Evolutionary conservation across 2,113 vertebrate genomes (phyloP).

Genomic region (Empidonax traillii): DNA sequence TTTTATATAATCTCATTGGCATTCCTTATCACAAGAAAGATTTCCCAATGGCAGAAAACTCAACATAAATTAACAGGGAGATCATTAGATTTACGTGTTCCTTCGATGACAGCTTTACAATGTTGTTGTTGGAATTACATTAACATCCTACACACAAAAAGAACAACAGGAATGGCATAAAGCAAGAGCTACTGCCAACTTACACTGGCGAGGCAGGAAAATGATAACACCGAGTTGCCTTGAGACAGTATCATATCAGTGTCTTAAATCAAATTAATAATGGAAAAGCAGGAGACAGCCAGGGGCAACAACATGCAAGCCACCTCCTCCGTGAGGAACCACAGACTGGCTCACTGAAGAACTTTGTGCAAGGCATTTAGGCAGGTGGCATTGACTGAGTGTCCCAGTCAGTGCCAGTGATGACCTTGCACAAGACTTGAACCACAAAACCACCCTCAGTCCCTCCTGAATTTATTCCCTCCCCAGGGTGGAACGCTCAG

Average conservation of each 20-base stretch:
- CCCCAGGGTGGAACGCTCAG: no score
- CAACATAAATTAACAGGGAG: neutral
- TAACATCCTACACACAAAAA: neutral
- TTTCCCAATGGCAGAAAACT: neutral
- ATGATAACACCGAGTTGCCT: neutral
- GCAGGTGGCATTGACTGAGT: no score
- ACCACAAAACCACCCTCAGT: no score
- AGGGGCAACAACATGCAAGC: neutral
- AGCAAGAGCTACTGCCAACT: neutral
- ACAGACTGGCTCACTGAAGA: neutral
- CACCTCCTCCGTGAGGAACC: neutral
- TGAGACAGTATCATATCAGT: neutral
- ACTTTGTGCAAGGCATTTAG: no score
- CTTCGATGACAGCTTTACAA: neutral
- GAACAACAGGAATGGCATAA: neutral
- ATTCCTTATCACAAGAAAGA: neutral
- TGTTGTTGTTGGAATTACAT: neutral
- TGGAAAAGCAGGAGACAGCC: neutral
- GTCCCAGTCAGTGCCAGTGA: no score
- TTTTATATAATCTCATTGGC: neutral
- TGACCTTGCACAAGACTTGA: no score
- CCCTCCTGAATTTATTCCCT: no score
- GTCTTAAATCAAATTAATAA: constrained; percentile 15
- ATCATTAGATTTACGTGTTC: neutral
- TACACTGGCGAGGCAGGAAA: neutral